Conservation (phyloP, 2,797 vertebrate genomes). For the Garrulus glandarius region DNA sequence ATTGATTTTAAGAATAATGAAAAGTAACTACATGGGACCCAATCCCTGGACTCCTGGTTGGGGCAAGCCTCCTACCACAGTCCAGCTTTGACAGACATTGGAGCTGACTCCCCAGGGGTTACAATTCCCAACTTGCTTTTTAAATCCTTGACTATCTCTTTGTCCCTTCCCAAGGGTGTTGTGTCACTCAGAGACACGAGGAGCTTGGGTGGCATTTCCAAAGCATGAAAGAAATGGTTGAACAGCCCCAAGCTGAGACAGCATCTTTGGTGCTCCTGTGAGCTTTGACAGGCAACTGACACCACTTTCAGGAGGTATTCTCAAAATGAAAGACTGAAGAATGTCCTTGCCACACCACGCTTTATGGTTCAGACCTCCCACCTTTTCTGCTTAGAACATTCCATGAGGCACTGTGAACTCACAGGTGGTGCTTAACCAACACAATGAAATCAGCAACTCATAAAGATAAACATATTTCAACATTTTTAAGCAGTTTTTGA, state of each 20-base stretch:
- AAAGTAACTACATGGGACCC: slow-evolving; percentile 48
- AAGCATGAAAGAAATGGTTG: fast-evolving
- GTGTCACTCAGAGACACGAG: fast-evolving
- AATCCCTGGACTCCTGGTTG: neutral
- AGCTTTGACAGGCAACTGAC: neutral
- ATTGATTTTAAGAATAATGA: slow-evolving; percentile 72
- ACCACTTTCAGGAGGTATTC: neutral
- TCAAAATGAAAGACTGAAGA: neutral
- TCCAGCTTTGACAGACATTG: neutral
- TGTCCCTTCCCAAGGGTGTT: neutral
- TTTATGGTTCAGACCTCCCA: neutral
- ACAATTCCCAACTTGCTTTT: neutral
- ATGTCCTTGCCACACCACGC: neutral
- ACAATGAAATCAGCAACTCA: neutral
- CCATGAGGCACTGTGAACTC: neutral
- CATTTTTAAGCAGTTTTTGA: neutral
- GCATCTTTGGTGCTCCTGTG: neutral
- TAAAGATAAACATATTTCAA: neutral
- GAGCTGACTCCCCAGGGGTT: neutral
- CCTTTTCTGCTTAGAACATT: neutral
- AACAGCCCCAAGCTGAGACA: neutral
- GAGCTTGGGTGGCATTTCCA: fast-evolving
- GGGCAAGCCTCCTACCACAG: neutral
- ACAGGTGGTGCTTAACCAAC: neutral
- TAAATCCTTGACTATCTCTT: neutral